Base-by-base conservation (phyloP, 2,113 vertebrate genomes). In the Ochotona curzoniae region DNA sequence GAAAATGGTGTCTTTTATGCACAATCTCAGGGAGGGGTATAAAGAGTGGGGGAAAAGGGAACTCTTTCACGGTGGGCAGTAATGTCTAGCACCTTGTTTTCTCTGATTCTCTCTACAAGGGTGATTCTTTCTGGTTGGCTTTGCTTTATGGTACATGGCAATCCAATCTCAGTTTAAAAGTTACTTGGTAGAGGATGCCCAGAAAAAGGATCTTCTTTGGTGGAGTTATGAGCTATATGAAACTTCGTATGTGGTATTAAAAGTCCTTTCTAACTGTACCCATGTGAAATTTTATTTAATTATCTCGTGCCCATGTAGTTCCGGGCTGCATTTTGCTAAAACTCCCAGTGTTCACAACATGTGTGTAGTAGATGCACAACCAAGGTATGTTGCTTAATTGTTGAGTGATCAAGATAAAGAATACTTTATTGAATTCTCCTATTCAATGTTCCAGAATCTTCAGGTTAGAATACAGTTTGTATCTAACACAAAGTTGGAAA, bases 211-310 rank as follows among this genome's bases (percentile, higher is more conserved):
- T 95, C 26, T 90, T 85, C 61, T 75, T 44, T 76, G 13, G n/a
- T 82, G 44, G 35, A 73, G 28, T 83, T 35, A 49, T 49, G 20
- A 44, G 28, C 8, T 83, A 44, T 82, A 28, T 85, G 32, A 85
- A 49, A 61, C 8, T 71, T 73, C 32, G 32, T 67, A 4, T 88
- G 6, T 83, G 51, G 17, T 83, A 47, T n/a, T 51, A 69, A 60
- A 44, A 54, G n/a, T 13, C 15, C 3, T 90, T 84, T 73, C 49
- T 94, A 38, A 32, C 8, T 83, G 1, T 23, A 78, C 35, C 20
- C 61, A 89, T 57, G 78, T 70, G 66, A 88, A 4, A 81, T 90
- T 92, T 95, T 60, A 67, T 82, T 85, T 86, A 88, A 63, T 67
- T 7, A 83, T 86, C 82, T 90, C 21, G 69, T 60, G 6, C 87